phyloP scores from a whole-genome alignment of 1,140 invertebrate species.

The Leptinotarsa defecta region DNA sequence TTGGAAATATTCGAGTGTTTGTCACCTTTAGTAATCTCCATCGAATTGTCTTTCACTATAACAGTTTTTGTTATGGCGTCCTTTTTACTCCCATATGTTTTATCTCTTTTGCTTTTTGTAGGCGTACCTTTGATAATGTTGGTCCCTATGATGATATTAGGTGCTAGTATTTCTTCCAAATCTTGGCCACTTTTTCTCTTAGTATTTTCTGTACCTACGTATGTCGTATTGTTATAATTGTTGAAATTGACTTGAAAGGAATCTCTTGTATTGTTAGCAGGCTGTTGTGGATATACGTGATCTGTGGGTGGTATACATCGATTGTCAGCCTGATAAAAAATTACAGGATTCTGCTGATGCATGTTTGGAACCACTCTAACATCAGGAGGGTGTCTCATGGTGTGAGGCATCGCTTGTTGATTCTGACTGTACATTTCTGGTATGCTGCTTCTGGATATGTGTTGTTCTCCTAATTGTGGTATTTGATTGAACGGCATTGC shows the following conservation, averaged over 20 bases:
- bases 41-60: conserved; percentile 22
- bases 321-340: background rate
- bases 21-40: conserved; percentile 16
- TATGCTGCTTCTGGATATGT: background rate
- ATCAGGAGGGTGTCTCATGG: background rate
- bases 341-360: background rate
- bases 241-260: background rate
- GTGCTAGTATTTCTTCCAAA: background rate
- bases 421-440: background rate
- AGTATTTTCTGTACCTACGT: background rate
- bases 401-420: background rate
- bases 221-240: background rate
- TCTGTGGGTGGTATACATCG: background rate
- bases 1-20: background rate
- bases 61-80: conserved; percentile 9
- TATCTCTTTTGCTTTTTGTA: background rate
- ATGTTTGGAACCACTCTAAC: background rate
- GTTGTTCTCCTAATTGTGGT: background rate
- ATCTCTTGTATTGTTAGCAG: background rate
- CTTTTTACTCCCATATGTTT: background rate
- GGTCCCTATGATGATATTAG: conserved; percentile 3
- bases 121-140: background rate
- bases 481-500: background rate
- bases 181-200: background rate
- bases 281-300: too few relatives aligned